Percentiles rank a stretch among this genome's conserved stretches.
These are phyloP conservation scores for Nannoperca obscura DNA, from an alignment of 2,797 vertebrate species.

Conservation along the genomic window DNA sequence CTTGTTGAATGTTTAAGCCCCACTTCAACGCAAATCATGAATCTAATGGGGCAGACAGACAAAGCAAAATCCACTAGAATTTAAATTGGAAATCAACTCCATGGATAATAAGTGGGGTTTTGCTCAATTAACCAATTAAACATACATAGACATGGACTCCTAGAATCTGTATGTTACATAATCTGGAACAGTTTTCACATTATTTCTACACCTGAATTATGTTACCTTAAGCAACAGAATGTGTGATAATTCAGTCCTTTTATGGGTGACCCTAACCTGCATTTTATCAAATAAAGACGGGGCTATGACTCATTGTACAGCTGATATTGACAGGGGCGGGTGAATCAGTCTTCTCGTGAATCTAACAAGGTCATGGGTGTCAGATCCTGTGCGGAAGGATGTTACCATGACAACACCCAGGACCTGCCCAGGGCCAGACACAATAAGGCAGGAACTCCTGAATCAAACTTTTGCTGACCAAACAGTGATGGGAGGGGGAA, in stretches of 20 bases:
- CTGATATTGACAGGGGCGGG: slow-evolving; percentile 28
- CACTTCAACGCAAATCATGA: slow-evolving; percentile 23
- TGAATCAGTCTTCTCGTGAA: slow-evolving; percentile 43
- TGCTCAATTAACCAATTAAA: slow-evolving; percentile 49
- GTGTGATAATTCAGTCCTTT: slow-evolving; percentile 17
- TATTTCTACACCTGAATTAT: slow-evolving; percentile 16
- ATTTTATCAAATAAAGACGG: slow-evolving; percentile 26
- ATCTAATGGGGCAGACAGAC: slow-evolving; percentile 19
- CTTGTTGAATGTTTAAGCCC: slow-evolving; percentile 16
- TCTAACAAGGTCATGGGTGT: slow-evolving; percentile 60
- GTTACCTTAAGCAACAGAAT: not conserved
- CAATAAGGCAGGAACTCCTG: slow-evolving; percentile 76
- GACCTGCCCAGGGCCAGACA: slow-evolving; percentile 50
- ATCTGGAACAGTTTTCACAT: slow-evolving; percentile 8
- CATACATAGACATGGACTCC: not conserved
- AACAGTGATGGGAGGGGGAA: slow-evolving; percentile 34
- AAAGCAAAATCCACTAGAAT: slow-evolving; percentile 27
- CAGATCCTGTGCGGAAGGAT: slow-evolving; percentile 73
- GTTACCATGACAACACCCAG: slow-evolving; percentile 63
- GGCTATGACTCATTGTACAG: slow-evolving; percentile 7
- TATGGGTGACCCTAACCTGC: slow-evolving; percentile 4
- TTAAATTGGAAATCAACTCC: slow-evolving; percentile 26
- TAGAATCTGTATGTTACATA: slow-evolving; percentile 39
- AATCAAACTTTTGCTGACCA: slow-evolving; percentile 69
- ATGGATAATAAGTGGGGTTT: slow-evolving; percentile 21